phyloP scores from a whole-genome alignment of 2,797 vertebrate genomes.

The Alcedo quadribrachys region DNA sequence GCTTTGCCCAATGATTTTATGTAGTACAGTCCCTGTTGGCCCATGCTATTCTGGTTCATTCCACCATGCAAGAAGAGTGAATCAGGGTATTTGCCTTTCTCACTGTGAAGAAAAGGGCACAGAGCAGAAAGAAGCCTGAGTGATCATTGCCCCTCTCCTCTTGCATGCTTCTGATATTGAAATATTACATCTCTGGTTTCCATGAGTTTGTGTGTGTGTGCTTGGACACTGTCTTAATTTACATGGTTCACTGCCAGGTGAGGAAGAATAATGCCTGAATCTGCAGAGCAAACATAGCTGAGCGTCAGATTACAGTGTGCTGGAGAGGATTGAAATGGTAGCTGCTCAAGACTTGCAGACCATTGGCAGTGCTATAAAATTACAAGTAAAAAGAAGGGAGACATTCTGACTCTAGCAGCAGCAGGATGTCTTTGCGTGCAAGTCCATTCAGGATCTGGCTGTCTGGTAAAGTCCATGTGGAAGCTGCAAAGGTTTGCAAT shows the following conservation, averaged over 20 bases:
- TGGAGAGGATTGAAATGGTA: slow-evolving; percentile 40
- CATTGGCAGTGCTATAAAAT: slow-evolving; percentile 44
- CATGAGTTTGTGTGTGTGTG: not conserved
- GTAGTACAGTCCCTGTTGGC: not conserved
- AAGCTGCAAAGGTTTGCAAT: slow-evolving; percentile 26
- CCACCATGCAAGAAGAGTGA: not conserved
- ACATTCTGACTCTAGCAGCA: slow-evolving; percentile 14
- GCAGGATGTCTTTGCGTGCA: not conserved
- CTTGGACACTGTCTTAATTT: slow-evolving; percentile 6
- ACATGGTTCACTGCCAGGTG: slow-evolving; percentile 32
- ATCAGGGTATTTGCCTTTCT: not conserved
- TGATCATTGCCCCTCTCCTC: not conserved
- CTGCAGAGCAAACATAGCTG: slow-evolving; percentile 11
- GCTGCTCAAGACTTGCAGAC: slow-evolving; percentile 29
- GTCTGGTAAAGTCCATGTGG: not conserved
- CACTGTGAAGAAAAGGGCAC: not conserved
- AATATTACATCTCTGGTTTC: slow-evolving; percentile 45
- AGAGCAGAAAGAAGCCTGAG: not conserved
- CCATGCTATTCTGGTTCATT: not conserved
- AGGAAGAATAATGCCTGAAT: slow-evolving; percentile 35
- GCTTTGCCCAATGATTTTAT: not conserved
- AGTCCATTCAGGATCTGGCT: slow-evolving; percentile 32
- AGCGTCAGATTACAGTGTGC: slow-evolving; percentile 32
- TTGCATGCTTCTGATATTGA: not conserved
- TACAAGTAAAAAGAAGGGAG: slow-evolving; percentile 18